A percentile compares a stretch with the other conserved stretches of the same genome.
Evolutionary conservation across 2,113 vertebrate species (phyloP).

Genomic region (Sakesphorus luctuosus): DNA sequence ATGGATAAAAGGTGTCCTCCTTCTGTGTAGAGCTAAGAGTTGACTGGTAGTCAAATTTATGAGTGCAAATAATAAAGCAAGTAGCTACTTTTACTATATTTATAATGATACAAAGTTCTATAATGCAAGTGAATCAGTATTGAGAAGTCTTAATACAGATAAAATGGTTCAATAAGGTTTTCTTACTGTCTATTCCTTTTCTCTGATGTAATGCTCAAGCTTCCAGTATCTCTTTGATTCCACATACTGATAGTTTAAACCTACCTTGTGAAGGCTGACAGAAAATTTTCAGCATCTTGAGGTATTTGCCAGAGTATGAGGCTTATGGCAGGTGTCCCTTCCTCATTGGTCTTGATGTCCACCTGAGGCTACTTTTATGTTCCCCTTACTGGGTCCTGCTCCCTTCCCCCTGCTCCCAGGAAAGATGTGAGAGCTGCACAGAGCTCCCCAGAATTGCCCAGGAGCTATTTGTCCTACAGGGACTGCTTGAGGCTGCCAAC

Average conservation of each 20-base stretch:
- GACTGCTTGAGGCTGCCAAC: not conserved
- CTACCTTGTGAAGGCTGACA: not conserved
- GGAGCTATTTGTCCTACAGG: fast-evolving
- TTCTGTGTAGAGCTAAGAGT: not conserved
- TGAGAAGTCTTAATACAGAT: not conserved
- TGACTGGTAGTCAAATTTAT: not conserved
- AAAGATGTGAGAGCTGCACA: not conserved
- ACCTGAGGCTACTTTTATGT: not conserved
- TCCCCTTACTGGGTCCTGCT: not conserved
- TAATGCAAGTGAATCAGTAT: not conserved
- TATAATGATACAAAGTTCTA: not conserved
- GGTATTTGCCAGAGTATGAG: not conserved
- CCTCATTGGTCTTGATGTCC: not conserved
- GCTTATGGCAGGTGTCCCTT: not conserved
- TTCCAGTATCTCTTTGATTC: not conserved
- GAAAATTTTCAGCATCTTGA: not conserved
- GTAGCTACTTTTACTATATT: not conserved
- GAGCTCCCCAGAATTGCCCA: fast-evolving
- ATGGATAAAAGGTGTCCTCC: not conserved
- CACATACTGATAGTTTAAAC: not conserved
- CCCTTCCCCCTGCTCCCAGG: not conserved
- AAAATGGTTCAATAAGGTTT: not conserved
- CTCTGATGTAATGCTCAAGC: not conserved
- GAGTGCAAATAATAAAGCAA: not conserved
- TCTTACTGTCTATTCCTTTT: not conserved